Evolutionary conservation across 2,113 vertebrate genomes (phyloP).

Genomic region (Dolichotis patagonum): DNA sequence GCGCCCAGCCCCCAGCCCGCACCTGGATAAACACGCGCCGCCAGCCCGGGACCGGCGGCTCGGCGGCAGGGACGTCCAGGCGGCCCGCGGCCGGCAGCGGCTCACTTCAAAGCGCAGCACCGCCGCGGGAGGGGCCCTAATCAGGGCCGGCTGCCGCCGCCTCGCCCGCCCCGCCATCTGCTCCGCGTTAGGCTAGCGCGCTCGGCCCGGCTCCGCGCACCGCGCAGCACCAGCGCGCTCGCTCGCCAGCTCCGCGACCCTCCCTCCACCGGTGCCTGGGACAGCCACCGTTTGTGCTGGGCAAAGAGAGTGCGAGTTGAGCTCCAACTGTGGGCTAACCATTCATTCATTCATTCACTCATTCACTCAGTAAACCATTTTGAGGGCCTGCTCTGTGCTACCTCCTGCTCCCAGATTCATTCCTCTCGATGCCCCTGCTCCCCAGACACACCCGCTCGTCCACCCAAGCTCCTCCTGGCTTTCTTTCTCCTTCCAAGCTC

Average conservation of each 20-base stretch:
- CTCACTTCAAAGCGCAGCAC: conserved; percentile 86
- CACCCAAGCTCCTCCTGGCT: too few relatives aligned
- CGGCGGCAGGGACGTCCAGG: conserved; percentile 74
- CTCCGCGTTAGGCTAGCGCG: conserved; percentile 78
- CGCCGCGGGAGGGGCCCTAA: conserved; percentile 82
- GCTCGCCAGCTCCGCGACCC: not conserved
- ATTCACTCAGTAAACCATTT: not conserved
- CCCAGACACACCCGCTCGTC: not conserved
- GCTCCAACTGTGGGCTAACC: not conserved
- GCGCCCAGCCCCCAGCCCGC: conserved; percentile 78
- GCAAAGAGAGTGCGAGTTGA: not conserved
- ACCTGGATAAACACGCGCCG: conserved; percentile 85
- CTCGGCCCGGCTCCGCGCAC: not conserved
- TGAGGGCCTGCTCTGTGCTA: not conserved
- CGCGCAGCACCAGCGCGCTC: not conserved
- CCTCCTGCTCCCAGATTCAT: too few relatives aligned
- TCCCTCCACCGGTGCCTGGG: not conserved
- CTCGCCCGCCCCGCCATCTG: conserved; percentile 82
- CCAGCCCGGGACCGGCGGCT: conserved; percentile 62
- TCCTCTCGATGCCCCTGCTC: too few relatives aligned
- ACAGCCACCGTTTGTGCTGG: too few relatives aligned
- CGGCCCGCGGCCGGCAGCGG: conserved; percentile 82
- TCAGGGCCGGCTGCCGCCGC: conserved; percentile 85
- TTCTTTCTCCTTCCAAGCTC: not conserved
- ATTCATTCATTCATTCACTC: not conserved